phyloP scores from a whole-genome alignment of 2,113 vertebrate genomes.

The Thymallus thymallus region DNA sequence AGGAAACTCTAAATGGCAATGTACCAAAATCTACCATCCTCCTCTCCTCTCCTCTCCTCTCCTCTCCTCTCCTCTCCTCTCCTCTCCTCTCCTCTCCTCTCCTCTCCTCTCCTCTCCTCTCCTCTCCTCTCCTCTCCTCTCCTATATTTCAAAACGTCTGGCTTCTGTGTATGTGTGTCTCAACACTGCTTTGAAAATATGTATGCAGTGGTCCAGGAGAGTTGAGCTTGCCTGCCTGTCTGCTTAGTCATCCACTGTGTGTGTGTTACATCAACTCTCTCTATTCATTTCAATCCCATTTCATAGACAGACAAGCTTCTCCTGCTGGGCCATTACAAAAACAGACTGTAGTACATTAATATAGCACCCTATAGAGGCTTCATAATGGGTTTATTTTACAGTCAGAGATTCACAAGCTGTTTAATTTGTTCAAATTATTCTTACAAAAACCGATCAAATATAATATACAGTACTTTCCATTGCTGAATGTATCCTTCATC shows the following conservation, averaged over 20 bases:
- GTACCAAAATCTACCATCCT: constrained; percentile 28
- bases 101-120: too few relatives aligned
- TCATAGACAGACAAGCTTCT: not conserved
- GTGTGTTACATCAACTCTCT: too few relatives aligned
- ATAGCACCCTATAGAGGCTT: not conserved
- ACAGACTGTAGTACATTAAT: not conserved
- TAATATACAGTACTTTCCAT: not conserved
- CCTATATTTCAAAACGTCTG: constrained; percentile 55
- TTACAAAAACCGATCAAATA: not conserved
- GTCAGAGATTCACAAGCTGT: too few relatives aligned
- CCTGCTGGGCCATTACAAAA: not conserved
- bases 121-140: too few relatives aligned
- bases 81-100: not conserved
- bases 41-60: not conserved
- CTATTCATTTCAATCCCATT: too few relatives aligned
- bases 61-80: not conserved
- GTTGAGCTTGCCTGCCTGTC: too few relatives aligned
- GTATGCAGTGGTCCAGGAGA: too few relatives aligned
- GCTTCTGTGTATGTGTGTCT: too few relatives aligned
- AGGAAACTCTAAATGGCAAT: constrained; percentile 46
- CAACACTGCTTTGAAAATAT: too few relatives aligned
- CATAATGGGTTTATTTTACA: too few relatives aligned
- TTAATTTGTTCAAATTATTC: not conserved
- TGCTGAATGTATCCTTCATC: not conserved
- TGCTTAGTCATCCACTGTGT: too few relatives aligned